Conservation (phyloP, 2,888 invertebrate species). For the Allophyes oxyacanthae region DNA sequence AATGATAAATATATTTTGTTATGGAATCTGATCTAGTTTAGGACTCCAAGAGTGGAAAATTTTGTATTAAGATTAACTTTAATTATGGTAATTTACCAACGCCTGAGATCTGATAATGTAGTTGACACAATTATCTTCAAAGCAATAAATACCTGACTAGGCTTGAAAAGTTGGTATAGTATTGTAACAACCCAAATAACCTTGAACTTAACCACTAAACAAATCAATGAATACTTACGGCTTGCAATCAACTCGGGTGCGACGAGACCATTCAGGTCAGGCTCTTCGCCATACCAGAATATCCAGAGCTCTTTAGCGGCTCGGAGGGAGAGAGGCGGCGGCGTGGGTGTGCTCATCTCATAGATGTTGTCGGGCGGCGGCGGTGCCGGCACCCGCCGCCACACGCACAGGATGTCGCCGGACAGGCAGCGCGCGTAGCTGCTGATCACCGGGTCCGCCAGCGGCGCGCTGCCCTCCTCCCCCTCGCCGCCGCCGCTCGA, state of each 20-base stretch:
- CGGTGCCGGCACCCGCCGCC: constrained; percentile 95
- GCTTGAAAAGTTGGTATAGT: not conserved
- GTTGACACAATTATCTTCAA: constrained; percentile 16
- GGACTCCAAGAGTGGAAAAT: constrained; percentile 1
- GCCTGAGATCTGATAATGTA: not conserved
- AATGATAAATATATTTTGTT: constrained; percentile 8
- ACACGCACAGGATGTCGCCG: constrained; percentile 98
- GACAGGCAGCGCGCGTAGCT: constrained; percentile 97
- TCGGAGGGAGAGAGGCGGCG: constrained; percentile 93
- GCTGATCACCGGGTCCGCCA: constrained; percentile 96
- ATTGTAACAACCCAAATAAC: no score
- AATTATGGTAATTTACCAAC: constrained; percentile 3
- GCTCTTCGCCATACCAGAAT: constrained; percentile 99
- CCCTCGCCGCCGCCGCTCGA: constrained; percentile 81
- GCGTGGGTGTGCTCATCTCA: constrained; percentile 87
- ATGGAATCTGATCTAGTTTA: not conserved
- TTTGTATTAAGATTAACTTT: not conserved
- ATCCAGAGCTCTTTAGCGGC: constrained; percentile 99
- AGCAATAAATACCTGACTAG: constrained; percentile 1
- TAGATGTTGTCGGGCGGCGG: constrained; percentile 80
- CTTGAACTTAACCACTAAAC: not conserved
- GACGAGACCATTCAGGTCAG: constrained; percentile 95
- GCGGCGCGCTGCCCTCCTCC: constrained; percentile 90
- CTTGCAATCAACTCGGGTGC: constrained; percentile 95
- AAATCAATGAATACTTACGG: constrained; percentile 91